A percentile compares a stretch with the other conserved stretches of the same genome.
Conservation (phyloP, 2,797 vertebrate genomes). For the Cossypha dichroa region DNA sequence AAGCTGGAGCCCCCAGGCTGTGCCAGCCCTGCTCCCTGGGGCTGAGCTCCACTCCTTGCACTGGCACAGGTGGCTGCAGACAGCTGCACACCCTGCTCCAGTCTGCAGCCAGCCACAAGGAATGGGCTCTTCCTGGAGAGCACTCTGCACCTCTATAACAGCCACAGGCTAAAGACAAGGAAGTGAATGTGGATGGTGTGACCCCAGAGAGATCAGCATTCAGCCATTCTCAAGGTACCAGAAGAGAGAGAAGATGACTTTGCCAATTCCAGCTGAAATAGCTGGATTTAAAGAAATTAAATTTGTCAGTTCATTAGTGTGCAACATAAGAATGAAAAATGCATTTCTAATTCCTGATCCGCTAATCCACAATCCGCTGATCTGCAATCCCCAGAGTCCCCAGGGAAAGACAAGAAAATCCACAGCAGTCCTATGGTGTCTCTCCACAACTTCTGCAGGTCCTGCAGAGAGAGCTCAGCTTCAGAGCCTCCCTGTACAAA, state of each 20-base stretch:
- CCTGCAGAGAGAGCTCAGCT: neutral
- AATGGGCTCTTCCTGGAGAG: neutral
- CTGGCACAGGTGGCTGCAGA: rapidly evolving
- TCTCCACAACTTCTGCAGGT: neutral
- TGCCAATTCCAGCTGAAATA: neutral
- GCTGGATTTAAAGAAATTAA: slow-evolving; percentile 44
- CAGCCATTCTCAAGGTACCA: neutral
- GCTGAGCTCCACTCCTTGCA: neutral
- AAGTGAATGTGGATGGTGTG: neutral
- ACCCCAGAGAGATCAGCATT: neutral
- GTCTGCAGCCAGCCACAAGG: rapidly evolving
- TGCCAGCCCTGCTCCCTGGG: neutral
- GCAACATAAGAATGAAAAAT: slow-evolving; percentile 34
- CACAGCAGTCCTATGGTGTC: neutral
- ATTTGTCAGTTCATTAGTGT: slow-evolving; percentile 60
- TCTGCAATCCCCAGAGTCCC: neutral
- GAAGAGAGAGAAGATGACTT: neutral
- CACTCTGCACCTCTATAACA: neutral
- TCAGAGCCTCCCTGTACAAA: neutral
- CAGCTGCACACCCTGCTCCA: rapidly evolving
- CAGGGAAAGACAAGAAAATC: slow-evolving; percentile 13
- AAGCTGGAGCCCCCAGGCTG: neutral
- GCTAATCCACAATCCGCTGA: slow-evolving; percentile 15
- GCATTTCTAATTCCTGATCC: slow-evolving; percentile 37
- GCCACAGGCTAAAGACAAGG: neutral